Evolutionary conservation across 2,888 invertebrate genomes (phyloP).

Genomic region (Dorcus parallelipipedus): DNA sequence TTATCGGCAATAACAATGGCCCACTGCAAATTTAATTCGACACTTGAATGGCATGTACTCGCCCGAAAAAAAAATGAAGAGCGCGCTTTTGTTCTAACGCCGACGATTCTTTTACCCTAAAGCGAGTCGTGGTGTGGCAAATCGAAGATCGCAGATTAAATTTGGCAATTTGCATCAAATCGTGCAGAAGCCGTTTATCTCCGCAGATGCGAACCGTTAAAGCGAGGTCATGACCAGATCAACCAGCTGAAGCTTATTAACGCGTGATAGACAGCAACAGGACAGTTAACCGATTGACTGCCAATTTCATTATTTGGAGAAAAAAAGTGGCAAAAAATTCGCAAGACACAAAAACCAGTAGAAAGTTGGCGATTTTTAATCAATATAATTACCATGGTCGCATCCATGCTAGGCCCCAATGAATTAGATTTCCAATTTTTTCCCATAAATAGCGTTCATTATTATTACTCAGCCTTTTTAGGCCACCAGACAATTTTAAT

Average conservation of each 20-base stretch:
- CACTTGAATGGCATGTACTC: neutral
- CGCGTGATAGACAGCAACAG: neutral
- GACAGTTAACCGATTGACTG: neutral
- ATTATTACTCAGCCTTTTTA: too few species aligned
- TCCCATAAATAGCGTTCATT: too few species aligned
- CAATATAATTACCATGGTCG: too few species aligned
- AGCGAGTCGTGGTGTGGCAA: neutral
- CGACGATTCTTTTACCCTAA: neutral
- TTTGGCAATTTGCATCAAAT: neutral
- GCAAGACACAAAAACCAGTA: too few species aligned
- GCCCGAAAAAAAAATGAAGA: neutral
- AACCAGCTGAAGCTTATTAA: neutral
- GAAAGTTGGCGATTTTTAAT: too few species aligned
- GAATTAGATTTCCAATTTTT: too few species aligned
- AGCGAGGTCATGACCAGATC: neutral
- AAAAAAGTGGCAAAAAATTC: neutral
- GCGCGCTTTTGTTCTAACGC: neutral
- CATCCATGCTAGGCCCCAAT: too few species aligned
- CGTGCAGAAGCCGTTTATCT: neutral
- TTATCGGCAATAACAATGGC: too few species aligned
- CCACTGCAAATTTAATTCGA: neutral
- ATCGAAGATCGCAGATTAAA: neutral
- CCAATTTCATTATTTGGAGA: neutral
- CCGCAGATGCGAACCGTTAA: neutral
- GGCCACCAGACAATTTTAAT: too few species aligned